These are phyloP conservation scores for Calonectris borealis DNA, from an alignment of 2,113 vertebrate genomes.

Conservation along the genomic window DNA sequence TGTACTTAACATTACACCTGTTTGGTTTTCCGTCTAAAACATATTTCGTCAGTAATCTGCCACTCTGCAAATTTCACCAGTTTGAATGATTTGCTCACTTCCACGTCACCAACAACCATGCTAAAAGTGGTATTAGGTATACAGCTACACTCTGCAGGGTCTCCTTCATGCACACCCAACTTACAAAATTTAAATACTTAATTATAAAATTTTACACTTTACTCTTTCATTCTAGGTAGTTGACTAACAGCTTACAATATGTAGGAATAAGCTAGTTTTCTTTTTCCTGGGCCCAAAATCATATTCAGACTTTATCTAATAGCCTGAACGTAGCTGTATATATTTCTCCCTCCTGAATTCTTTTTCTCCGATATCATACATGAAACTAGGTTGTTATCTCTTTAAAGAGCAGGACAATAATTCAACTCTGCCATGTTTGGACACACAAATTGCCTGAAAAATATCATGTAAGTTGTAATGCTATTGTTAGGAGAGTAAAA, in stretches of 20 bases:
- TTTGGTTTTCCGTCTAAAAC: neutral
- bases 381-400: neutral
- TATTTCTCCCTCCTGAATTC: neutral
- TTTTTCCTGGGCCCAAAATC: neutral
- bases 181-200: neutral
- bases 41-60: neutral
- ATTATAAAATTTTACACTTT: neutral
- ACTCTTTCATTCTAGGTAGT: neutral
- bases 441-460: neutral
- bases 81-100: neutral
- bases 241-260: neutral
- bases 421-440: neutral
- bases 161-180: neutral
- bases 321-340: neutral
- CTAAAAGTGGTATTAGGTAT: neutral
- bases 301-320: neutral
- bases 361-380: neutral
- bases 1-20: neutral
- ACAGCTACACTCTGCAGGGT: neutral
- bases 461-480: neutral
- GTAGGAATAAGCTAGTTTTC: neutral
- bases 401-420: neutral
- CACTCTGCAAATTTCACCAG: neutral
- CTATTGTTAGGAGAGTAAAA: neutral
- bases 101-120: neutral